Conservation (phyloP, 2,797 vertebrate genomes). For the Pipistrellus pipistrellus region DNA sequence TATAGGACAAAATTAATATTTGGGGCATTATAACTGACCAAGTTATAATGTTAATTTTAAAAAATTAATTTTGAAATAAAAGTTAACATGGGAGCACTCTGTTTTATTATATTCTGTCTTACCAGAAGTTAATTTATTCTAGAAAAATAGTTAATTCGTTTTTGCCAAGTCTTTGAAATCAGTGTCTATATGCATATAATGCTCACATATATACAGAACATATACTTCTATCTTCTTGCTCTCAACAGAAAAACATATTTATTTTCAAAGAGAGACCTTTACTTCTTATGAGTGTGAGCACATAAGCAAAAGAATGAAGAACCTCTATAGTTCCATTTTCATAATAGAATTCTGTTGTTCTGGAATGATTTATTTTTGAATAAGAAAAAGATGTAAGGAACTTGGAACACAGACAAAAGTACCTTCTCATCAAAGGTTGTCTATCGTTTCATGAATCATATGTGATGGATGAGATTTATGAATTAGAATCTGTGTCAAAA, state of each 20-base stretch:
- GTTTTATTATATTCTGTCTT: neutral
- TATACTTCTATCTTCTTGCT: neutral
- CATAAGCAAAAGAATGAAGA: conserved; percentile 81
- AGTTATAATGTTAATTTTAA: neutral
- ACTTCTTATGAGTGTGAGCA: conserved; percentile 74
- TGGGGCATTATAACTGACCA: neutral
- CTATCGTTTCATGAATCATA: conserved; percentile 91
- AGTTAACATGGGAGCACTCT: neutral
- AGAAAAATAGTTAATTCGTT: conserved; percentile 45
- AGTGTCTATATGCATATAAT: neutral
- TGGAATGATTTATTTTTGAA: conserved; percentile 89
- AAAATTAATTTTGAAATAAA: conserved; percentile 54
- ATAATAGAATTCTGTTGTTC: conserved; percentile 87
- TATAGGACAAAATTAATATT: neutral
- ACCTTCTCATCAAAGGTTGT: conserved; percentile 90
- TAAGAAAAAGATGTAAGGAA: conserved; percentile 87
- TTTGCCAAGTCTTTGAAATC: conserved; percentile 43
- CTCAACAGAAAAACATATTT: neutral
- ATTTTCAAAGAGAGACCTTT: conserved; percentile 76
- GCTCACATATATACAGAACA: neutral
- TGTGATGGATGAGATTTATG: conserved; percentile 91
- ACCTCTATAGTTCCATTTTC: conserved; percentile 81
- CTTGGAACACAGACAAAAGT: conserved; percentile 89
- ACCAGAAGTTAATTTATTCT: conserved; percentile 15
- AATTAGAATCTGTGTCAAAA: conserved; percentile 89